phyloP scores from a whole-genome alignment of 2,888 invertebrate genomes.

The Halocaridina rubra region DNA sequence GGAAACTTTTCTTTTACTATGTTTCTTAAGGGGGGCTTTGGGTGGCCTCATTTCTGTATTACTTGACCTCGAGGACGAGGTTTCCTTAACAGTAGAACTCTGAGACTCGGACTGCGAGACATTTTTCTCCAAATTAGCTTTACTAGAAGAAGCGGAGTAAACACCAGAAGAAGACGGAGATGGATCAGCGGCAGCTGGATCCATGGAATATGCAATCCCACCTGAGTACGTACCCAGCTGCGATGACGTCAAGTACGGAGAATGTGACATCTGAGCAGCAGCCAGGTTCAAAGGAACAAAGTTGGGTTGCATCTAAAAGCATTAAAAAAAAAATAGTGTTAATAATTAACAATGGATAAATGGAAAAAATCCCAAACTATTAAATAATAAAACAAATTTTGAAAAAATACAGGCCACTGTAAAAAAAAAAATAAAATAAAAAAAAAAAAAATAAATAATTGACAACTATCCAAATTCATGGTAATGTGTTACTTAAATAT shows the following conservation, averaged over 20 bases:
- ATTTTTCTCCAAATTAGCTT: background rate
- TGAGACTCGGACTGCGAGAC: background rate
- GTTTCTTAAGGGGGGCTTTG: conserved; percentile 25
- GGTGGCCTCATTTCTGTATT: background rate
- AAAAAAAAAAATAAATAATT: no score
- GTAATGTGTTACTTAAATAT: no score
- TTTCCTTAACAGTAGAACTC: background rate
- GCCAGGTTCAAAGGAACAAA: conserved; percentile 32
- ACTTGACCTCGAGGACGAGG: background rate
- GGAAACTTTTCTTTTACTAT: conserved; percentile 15
- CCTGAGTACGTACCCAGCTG: background rate
- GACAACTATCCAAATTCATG: no score
- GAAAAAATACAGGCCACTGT: no score
- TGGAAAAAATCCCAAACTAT: no score
- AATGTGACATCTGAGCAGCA: conserved; percentile 24
- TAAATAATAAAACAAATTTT: no score
- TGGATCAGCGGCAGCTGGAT: background rate
- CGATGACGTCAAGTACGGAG: conserved; percentile 12
- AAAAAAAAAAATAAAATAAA: no score
- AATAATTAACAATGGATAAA: no score
- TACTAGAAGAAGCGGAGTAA: background rate
- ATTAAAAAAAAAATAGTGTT: no score
- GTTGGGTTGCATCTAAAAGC: conserved; percentile 38
- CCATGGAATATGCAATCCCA: background rate
- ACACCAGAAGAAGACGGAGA: background rate